phyloP scores from a whole-genome alignment of 2,113 vertebrate species.

The Zeus faber region DNA sequence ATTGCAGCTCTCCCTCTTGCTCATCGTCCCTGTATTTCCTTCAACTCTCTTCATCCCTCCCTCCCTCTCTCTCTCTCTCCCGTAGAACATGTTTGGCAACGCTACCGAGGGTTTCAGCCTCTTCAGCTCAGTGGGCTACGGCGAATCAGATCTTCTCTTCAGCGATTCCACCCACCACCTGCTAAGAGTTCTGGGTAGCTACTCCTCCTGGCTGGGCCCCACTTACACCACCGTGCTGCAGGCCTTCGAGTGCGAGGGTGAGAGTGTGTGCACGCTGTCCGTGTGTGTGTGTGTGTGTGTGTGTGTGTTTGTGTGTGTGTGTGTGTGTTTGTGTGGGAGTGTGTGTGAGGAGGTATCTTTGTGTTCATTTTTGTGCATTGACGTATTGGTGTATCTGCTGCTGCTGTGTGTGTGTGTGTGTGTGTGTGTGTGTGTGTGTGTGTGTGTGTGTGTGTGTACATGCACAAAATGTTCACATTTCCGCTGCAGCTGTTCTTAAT shows the following conservation, averaged over 20 bases:
- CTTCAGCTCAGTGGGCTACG: constrained; percentile 73
- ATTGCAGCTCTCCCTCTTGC: constrained; percentile 16
- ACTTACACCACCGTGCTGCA: constrained; percentile 72
- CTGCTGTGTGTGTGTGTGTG: not conserved
- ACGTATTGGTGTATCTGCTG: no score
- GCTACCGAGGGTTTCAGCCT: constrained; percentile 70
- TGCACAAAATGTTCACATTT: no score
- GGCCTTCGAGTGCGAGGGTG: constrained; percentile 81
- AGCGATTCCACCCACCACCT: constrained; percentile 73
- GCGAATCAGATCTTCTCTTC: constrained; percentile 73
- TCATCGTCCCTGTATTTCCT: not conserved
- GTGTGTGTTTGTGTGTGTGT: not conserved
- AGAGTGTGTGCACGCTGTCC: constrained; percentile 25
- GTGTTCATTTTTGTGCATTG: not conserved
- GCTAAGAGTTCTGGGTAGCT: constrained; percentile 75
- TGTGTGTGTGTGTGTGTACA: constrained; percentile 21
- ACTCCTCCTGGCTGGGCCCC: constrained; percentile 76
- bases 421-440: not conserved
- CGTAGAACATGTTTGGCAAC: constrained; percentile 71
- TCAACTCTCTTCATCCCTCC: constrained; percentile 16
- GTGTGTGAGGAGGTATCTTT: not conserved
- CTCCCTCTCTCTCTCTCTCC: not conserved
- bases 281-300: constrained; percentile 2
- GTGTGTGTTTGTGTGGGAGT: not conserved
- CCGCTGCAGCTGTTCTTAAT: constrained; percentile 62